phyloP scores from a whole-genome alignment of 2,888 invertebrate genomes.

The Zygaena filipendulae region DNA sequence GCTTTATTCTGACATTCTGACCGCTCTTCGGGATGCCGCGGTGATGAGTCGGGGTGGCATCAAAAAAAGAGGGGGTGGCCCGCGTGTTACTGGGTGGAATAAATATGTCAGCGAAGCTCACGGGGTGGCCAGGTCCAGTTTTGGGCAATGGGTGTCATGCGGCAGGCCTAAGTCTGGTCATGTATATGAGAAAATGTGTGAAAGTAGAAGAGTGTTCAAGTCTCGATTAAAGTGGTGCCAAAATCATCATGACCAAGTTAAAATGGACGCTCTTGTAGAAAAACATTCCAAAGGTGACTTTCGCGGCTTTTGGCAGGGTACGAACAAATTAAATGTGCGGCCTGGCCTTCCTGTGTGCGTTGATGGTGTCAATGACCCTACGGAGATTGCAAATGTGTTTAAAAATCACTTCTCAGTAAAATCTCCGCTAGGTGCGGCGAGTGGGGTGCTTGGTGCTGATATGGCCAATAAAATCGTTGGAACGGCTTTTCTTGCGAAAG shows the following conservation, averaged over 20 bases:
- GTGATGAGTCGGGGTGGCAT: slow-evolving; percentile 1
- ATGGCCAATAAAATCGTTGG: no score
- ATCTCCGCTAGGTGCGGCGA: background rate
- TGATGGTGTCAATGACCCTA: background rate
- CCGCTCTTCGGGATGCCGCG: background rate
- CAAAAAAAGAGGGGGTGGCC: background rate
- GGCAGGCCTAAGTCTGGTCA: no score
- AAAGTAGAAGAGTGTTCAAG: slow-evolving; percentile 2
- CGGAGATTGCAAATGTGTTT: slow-evolving; percentile 4
- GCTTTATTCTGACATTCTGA: slow-evolving; percentile 2
- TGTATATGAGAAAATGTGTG: slow-evolving; percentile 2
- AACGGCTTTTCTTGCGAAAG: no score
- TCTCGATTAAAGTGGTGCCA: no score
- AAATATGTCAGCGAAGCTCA: background rate
- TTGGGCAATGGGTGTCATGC: no score
- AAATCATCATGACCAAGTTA: no score
- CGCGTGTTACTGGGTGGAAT: background rate
- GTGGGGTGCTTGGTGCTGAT: background rate
- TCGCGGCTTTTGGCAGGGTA: slow-evolving; percentile 7
- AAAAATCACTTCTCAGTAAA: background rate
- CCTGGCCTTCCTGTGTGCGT: slow-evolving; percentile 7
- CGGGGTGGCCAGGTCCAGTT: background rate
- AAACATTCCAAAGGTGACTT: slow-evolving; percentile 3
- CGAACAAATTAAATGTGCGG: slow-evolving; percentile 5
- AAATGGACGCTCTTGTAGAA: slow-evolving; percentile 2